Evolutionary conservation across 2,888 invertebrate genomes (phyloP), one percentile per base, ranked within the genome.

Genomic region (Lysandra coridon): DNA sequence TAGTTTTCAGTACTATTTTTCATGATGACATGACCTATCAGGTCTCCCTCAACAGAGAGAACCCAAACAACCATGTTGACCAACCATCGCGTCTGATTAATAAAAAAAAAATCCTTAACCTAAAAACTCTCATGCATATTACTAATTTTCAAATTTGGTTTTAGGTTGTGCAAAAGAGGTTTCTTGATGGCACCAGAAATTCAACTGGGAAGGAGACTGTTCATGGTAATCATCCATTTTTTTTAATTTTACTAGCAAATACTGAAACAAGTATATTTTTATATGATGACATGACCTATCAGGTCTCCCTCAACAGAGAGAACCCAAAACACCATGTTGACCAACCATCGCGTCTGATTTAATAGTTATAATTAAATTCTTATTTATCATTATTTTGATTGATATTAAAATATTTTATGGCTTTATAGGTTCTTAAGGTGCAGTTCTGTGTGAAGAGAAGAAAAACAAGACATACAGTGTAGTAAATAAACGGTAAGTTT

Each of bases 11-110:
- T 53, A 4, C 14, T 53, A 3, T 14, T 53, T 53, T 53, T 30
- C 7, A 90, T 92, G 92, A 92, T 92, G 90, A 91, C 83, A 80
- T 37, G 89, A 91, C 91, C 91, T 87, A 23, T 92, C 92, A 92
- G 92, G 92, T 92, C 92, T 92, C 92, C 92, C 92, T 92, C 92
- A 86, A 83, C 92, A 92, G 92, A 92, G 92, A 23, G 92, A 92
- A 92, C 92, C 92, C 90, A 90, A 81, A 81, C 75, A 82, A 88
- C 86, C 88, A 87, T 89, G 88, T 89, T 89, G 88, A 88, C 85
- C 83, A 83, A 37, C 75, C 74, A 79, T 76, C 1, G 30, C 14
- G 76, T 76, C 76, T 76, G 76, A 76, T 57, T 23, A 14, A 33
- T 33, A 14, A 30, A 10, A 53, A 73, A 44, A 17, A 37, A 33